These are phyloP conservation scores for Avahi laniger DNA, from an alignment of 2,797 vertebrate species.

Conservation along the genomic window DNA sequence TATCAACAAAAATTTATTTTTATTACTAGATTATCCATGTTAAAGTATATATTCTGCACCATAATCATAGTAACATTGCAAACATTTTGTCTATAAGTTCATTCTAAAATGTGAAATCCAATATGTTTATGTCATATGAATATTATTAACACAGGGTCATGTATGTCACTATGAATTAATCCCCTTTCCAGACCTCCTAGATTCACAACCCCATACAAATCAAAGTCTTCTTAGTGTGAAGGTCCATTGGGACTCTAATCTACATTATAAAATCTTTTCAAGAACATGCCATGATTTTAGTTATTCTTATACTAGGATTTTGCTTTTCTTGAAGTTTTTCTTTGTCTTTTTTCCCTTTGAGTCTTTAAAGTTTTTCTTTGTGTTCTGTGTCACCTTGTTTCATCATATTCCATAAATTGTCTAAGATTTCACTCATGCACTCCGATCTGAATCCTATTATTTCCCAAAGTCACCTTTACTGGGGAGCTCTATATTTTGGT, in stretches of 20 bases:
- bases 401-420: background rate
- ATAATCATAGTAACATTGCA: background rate
- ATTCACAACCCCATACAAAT: background rate
- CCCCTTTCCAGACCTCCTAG: background rate
- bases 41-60: background rate
- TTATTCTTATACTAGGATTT: background rate
- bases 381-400: background rate
- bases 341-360: background rate
- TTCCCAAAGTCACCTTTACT: background rate
- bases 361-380: background rate
- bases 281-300: background rate
- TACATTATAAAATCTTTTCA: background rate
- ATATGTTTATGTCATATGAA: background rate
- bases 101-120: background rate
- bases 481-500: background rate
- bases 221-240: background rate
- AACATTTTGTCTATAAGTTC: background rate
- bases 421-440: background rate
- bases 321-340: background rate
- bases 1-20: background rate
- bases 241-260: background rate
- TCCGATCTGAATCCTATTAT: background rate
- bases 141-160: background rate
- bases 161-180: background rate
- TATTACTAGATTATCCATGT: background rate